These are phyloP conservation scores for Helicoverpa zea DNA, from an alignment of 1,140 invertebrate genomes.

Conservation along the genomic window DNA sequence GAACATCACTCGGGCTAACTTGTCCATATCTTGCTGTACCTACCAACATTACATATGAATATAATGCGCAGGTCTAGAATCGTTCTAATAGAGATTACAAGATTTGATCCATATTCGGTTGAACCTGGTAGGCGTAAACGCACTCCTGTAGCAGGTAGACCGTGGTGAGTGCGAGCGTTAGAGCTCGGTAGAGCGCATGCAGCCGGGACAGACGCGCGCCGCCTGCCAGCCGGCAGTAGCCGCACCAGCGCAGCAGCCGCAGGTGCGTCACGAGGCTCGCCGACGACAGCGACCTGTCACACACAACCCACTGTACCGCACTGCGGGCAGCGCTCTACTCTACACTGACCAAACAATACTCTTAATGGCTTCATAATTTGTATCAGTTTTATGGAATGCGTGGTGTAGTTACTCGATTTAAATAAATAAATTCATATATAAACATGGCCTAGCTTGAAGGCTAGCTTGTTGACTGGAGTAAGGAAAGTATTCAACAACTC, in stretches of 20 bases:
- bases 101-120: too few species aligned
- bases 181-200: slow-evolving; percentile 63
- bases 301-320: not conserved
- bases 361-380: too few species aligned
- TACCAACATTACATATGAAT: slow-evolving; percentile 23
- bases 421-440: too few species aligned
- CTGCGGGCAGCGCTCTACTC: too few species aligned
- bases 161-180: slow-evolving; percentile 60
- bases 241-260: slow-evolving; percentile 54
- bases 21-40: slow-evolving; percentile 70
- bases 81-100: not conserved
- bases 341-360: too few species aligned
- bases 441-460: too few species aligned
- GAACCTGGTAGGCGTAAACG: slow-evolving; percentile 70
- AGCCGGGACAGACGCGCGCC: not conserved
- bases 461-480: too few species aligned
- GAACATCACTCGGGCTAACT: slow-evolving; percentile 78
- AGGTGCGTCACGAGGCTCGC: slow-evolving; percentile 54
- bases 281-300: slow-evolving; percentile 50
- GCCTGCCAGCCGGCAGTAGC: slow-evolving; percentile 53
- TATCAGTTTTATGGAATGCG: too few species aligned
- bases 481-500: too few species aligned
- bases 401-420: too few species aligned
- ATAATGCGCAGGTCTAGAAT: not conserved
- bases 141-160: slow-evolving; percentile 73